phyloP scores from a whole-genome alignment of 1,140 invertebrate genomes.

The Chrysopa pallens region DNA sequence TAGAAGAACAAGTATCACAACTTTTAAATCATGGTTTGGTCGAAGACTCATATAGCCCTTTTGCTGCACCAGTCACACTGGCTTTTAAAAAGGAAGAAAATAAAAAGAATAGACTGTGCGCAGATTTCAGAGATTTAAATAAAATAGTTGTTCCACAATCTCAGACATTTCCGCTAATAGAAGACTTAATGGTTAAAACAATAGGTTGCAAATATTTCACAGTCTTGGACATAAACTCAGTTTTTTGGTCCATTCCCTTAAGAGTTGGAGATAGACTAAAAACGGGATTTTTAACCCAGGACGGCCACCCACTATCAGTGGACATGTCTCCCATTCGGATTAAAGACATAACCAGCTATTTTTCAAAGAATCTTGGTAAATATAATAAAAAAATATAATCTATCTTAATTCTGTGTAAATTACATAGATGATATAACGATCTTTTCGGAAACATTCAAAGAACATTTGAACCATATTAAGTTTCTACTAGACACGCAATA shows the following conservation, averaged over 20 bases:
- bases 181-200: slow-evolving; percentile 13
- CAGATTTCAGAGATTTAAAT: slow-evolving; percentile 17
- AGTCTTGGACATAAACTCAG: slow-evolving; percentile 12
- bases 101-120: slow-evolving; percentile 14
- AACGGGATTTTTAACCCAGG: slow-evolving; percentile 18
- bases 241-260: slow-evolving; percentile 11
- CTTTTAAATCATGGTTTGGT: too few relatives aligned
- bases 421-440: background rate
- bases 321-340: slow-evolving; percentile 2
- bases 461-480: background rate
- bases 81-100: slow-evolving; percentile 18
- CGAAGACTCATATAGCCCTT: too few relatives aligned
- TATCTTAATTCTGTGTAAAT: background rate
- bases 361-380: background rate
- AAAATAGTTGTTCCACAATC: slow-evolving; percentile 17
- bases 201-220: slow-evolving; percentile 16
- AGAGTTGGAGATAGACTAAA: slow-evolving; percentile 15
- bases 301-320: slow-evolving; percentile 17
- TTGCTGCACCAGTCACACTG: too few relatives aligned
- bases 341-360: background rate
- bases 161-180: slow-evolving; percentile 19
- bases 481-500: background rate
- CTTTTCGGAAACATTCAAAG: background rate
- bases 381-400: background rate
- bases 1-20: too few relatives aligned